Percentiles rank a stretch among this genome's conserved stretches.
phyloP scores from a whole-genome alignment of 30 jellyfish, hydroid and myxozoan genomes.

The Aurelia sp. region DNA sequence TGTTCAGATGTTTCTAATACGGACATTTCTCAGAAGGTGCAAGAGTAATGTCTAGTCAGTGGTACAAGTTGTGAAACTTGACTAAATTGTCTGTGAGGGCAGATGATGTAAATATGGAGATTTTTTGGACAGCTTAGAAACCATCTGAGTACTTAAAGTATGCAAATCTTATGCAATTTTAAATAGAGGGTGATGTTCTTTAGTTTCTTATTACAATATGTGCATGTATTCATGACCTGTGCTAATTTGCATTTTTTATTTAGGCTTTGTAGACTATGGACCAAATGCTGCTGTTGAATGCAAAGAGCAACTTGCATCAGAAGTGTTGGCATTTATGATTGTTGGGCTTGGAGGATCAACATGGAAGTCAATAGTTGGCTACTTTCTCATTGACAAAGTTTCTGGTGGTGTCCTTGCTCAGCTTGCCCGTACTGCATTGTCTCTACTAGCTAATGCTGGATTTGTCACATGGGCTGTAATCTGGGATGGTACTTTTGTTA shows the following conservation, averaged over 20 bases:
- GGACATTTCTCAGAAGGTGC: too few relatives aligned
- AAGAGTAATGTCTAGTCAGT: too few relatives aligned
- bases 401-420: conserved; percentile 35
- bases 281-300: background rate
- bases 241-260: background rate
- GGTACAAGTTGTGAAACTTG: too few relatives aligned
- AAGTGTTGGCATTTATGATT: conserved; percentile 14
- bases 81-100: too few relatives aligned
- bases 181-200: conserved; percentile 5
- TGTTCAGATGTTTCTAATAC: too few relatives aligned
- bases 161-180: conserved; percentile 3
- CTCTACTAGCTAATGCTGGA: conserved; percentile 46
- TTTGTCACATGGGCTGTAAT: conserved; percentile 29
- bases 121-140: background rate
- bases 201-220: background rate
- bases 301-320: conserved; percentile 30
- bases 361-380: conserved; percentile 30
- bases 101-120: too few relatives aligned
- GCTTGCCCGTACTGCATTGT: conserved; percentile 34
- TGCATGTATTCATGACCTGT: background rate
- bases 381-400: conserved; percentile 5
- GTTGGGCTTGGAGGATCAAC: conserved; percentile 16
- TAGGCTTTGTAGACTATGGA: conserved; percentile 38
- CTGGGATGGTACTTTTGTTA: conserved; percentile 46
- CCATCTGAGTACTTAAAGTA: background rate